Base-by-base conservation (phyloP, 2,888 invertebrate species). In the Trachelus tabidus region DNA sequence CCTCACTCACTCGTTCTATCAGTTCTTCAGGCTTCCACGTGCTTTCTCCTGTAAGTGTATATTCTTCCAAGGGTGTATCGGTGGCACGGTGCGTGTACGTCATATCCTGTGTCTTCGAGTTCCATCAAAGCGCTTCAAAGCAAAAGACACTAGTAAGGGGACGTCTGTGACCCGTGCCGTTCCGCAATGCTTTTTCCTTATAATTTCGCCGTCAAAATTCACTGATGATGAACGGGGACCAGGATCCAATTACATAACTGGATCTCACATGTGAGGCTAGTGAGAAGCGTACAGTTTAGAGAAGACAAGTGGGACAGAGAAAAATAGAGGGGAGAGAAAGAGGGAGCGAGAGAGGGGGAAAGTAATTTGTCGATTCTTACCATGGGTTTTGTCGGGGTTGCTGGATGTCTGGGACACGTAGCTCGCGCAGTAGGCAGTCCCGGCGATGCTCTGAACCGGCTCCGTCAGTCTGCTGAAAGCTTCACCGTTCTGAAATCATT, bases 381-480 rank as follows among this genome's bases (percentile, higher is more conserved):
- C 83, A 56, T 84, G 84, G 73, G 80, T 80, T 82, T 84, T 73
- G 83, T 83, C 34, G 79, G 80, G 75, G 76, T 80, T 35, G 79
- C 73, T 33, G 81, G 82, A 33, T 83, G 79, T 33, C 84, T 83
- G 31, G 88, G 68, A 73, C 88, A 89, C 71, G 56, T 81, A 81
- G 12, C 81, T 69, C 4, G 87, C 77, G 76, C 89, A 89, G 77
- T 87, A 89, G 77, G 82, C 85, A 11, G 81, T 73, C 37, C 80
- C 78, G 23, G 84, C 85, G 4, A 85, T 76, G 73, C 56, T 56
- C 56, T 87, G 85, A 35, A 86, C 83, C 12, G 87, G 84, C 35
- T 89, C 89, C 68, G 83, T 80, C 69, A 88, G 74, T 79, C 87
- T 84, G 73, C 82, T 84, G 77, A 87, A 89, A 76, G 82, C 86